phyloP scores from a whole-genome alignment of 2,113 vertebrate species.

The Eurystomus gularis region DNA sequence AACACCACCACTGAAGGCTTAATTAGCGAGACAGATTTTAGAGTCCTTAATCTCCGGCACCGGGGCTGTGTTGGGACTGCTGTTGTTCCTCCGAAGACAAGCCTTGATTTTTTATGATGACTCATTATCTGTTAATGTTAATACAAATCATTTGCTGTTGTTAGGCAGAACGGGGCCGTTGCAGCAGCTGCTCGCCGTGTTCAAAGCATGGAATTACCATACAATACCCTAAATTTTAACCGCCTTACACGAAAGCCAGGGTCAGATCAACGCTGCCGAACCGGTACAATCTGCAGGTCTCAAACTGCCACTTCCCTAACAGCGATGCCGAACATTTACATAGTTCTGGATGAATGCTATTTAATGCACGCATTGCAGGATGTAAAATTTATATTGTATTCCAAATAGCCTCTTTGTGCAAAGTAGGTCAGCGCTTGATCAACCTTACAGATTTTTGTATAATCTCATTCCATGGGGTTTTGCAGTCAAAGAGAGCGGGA shows the following conservation, averaged over 20 bases:
- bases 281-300: background rate
- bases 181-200: background rate
- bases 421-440: slow-evolving; percentile 64
- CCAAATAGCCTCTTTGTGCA: slow-evolving; percentile 41
- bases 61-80: background rate
- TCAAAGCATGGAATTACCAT: background rate
- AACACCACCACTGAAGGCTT: background rate
- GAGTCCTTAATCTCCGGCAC: slow-evolving; percentile 32
- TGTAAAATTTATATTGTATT: background rate
- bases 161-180: slow-evolving; percentile 44
- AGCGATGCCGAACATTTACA: background rate
- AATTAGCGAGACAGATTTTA: slow-evolving; percentile 44
- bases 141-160: slow-evolving; percentile 38
- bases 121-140: slow-evolving; percentile 53
- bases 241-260: background rate
- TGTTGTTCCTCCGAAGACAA: slow-evolving; percentile 15
- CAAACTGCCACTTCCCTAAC: background rate
- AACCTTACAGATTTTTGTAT: slow-evolving; percentile 58
- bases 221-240: background rate
- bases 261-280: background rate
- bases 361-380: background rate
- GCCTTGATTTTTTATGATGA: slow-evolving; percentile 28
- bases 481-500: slow-evolving; percentile 40
- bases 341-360: background rate
- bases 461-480: slow-evolving; percentile 58